Evolutionary conservation across 1,140 invertebrate genomes (phyloP).

Genomic region (Augochlora pura): DNA sequence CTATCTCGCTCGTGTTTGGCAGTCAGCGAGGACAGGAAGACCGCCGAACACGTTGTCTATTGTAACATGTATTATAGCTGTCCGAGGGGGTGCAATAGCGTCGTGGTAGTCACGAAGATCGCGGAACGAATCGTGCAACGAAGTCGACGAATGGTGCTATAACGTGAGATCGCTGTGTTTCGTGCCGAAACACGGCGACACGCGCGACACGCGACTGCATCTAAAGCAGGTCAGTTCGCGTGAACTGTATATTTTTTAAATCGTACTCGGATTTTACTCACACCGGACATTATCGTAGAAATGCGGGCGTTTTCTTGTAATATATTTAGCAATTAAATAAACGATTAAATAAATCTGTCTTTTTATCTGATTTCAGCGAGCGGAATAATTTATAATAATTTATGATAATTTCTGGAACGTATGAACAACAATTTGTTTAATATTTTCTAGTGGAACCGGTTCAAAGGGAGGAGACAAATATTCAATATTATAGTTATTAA

Average conservation of each 20-base stretch:
- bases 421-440: too few relatives aligned
- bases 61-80: slow-evolving; percentile 8
- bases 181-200: slow-evolving; percentile 46
- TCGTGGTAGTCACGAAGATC: background rate
- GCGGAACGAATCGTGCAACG: background rate
- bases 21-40: background rate
- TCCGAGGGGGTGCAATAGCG: background rate
- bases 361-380: too few relatives aligned
- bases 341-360: slow-evolving; percentile 61
- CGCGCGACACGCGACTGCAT: slow-evolving; percentile 26
- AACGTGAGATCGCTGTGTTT: slow-evolving; percentile 29
- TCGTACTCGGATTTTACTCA: slow-evolving; percentile 34
- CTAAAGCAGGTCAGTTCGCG: slow-evolving; percentile 36
- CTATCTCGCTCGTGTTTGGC: background rate
- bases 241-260: slow-evolving; percentile 50
- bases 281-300: slow-evolving; percentile 12
- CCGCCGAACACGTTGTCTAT: background rate
- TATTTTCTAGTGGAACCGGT: too few relatives aligned
- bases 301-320: slow-evolving; percentile 50
- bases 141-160: slow-evolving; percentile 48
- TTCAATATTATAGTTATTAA: too few relatives aligned
- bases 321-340: slow-evolving; percentile 64
- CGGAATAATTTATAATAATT: too few relatives aligned
- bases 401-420: too few relatives aligned
- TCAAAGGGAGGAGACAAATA: too few relatives aligned